Conservation (phyloP, 2,113 vertebrate genomes). For the Festucalex cinctus region DNA sequence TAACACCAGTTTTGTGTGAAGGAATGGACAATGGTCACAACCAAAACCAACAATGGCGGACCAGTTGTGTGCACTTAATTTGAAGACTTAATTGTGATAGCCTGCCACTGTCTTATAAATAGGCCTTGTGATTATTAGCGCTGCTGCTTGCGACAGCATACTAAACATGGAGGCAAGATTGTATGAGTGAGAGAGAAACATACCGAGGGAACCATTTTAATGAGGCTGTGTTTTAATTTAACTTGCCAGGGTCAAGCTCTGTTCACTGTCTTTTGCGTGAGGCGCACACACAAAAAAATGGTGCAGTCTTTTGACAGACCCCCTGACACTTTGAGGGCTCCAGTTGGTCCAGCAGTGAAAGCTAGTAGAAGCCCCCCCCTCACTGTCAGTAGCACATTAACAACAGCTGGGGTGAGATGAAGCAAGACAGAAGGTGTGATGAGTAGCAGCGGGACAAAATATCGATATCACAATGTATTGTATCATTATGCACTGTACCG, state of each 20-base stretch:
- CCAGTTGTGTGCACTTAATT: too few species aligned
- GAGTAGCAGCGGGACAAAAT: slow-evolving; percentile 3
- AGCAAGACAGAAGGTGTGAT: slow-evolving; percentile 14
- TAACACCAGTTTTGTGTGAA: not conserved
- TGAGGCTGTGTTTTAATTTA: not conserved
- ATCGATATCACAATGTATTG: not conserved
- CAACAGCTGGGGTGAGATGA: slow-evolving; percentile 11
- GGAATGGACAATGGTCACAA: not conserved
- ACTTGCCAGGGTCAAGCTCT: not conserved
- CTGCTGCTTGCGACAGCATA: slow-evolving; percentile 14
- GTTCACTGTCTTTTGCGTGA: not conserved
- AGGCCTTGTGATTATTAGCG: slow-evolving; percentile 4
- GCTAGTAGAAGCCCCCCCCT: slow-evolving; percentile 30
- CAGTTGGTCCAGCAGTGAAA: slow-evolving; percentile 22
- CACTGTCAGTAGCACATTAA: slow-evolving; percentile 34
- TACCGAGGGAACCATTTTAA: slow-evolving; percentile 9
- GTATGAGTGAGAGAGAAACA: slow-evolving; percentile 18
- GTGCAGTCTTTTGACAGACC: slow-evolving; percentile 15
- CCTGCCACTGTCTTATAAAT: not conserved
- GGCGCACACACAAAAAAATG: not conserved
- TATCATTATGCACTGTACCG: not conserved
- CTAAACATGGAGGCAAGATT: slow-evolving; percentile 4
- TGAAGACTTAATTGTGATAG: slow-evolving; percentile 2
- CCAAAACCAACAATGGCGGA: not conserved
- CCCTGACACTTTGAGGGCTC: not conserved